Conservation (phyloP, 2,888 invertebrate genomes). For the Capitulum mitella region DNA sequence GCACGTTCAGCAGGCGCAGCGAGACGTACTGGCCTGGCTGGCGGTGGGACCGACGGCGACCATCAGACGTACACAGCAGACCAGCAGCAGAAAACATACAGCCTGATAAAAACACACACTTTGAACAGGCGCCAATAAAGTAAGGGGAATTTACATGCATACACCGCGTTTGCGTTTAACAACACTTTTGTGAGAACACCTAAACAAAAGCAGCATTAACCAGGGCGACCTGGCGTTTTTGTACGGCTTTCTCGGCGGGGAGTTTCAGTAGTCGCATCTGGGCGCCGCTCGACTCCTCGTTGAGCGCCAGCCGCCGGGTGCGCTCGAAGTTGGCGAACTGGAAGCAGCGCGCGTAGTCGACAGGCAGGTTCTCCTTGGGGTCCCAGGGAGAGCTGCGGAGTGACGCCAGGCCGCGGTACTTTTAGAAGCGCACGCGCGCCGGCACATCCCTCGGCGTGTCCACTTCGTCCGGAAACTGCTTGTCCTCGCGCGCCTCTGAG, state of each 20-base stretch:
- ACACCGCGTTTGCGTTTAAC: too few species aligned
- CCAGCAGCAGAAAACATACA: too few species aligned
- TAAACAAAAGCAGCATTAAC: too few species aligned
- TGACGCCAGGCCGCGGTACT: slow-evolving; percentile 89
- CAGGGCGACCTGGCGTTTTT: too few species aligned
- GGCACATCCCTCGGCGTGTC: slow-evolving; percentile 82
- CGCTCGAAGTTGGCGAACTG: slow-evolving; percentile 88
- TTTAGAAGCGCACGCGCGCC: slow-evolving; percentile 79
- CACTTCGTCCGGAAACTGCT: slow-evolving; percentile 92
- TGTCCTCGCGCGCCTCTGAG: slow-evolving; percentile 60
- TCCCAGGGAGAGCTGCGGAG: slow-evolving; percentile 93
- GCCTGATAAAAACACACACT: too few species aligned
- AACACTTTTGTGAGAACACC: too few species aligned
- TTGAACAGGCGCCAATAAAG: too few species aligned
- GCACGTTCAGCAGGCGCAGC: slow-evolving; percentile 67
- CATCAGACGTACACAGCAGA: too few species aligned
- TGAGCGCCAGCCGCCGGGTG: slow-evolving; percentile 66
- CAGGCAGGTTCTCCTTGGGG: slow-evolving; percentile 85
- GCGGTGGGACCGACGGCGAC: too few species aligned
- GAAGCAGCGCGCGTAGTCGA: slow-evolving; percentile 86
- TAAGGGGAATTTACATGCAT: too few species aligned
- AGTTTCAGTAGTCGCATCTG: slow-evolving; percentile 28
- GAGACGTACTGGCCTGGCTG: slow-evolving; percentile 78
- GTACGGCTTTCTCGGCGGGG: too few species aligned
- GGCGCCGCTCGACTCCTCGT: slow-evolving; percentile 48